These are phyloP conservation scores for Xestobium rufovillosum DNA, from an alignment of 2,888 invertebrate species.

Conservation along the genomic window DNA sequence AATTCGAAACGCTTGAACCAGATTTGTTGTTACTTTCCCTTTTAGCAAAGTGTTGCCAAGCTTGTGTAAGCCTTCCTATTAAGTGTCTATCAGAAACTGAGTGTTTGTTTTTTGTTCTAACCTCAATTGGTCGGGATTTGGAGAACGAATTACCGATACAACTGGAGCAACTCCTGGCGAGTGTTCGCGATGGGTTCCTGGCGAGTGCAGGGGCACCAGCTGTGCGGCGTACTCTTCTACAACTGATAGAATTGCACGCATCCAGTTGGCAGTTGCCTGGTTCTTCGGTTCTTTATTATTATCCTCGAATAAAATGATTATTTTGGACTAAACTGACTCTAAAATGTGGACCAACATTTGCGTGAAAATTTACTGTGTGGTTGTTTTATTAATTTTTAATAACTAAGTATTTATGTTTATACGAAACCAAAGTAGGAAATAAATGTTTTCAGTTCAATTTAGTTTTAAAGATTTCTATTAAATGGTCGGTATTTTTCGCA, in stretches of 20 bases:
- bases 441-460: too few species aligned
- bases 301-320: slow-evolving; percentile 49
- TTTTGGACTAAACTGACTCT: too few species aligned
- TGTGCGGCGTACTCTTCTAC: slow-evolving; percentile 76
- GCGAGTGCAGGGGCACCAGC: slow-evolving; percentile 63
- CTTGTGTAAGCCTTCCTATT: slow-evolving; percentile 75
- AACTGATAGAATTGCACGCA: slow-evolving; percentile 84
- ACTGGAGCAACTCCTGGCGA: slow-evolving; percentile 68
- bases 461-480: too few species aligned
- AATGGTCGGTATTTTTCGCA: too few species aligned
- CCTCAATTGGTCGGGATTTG: slow-evolving; percentile 81
- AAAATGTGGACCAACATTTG: too few species aligned
- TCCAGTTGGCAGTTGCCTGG: slow-evolving; percentile 87
- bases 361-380: too few species aligned
- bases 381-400: too few species aligned
- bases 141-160: slow-evolving; percentile 75
- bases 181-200: slow-evolving; percentile 80
- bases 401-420: too few species aligned
- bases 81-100: slow-evolving; percentile 79
- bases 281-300: slow-evolving; percentile 83
- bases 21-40: slow-evolving; percentile 73
- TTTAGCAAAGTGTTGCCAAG: slow-evolving; percentile 83
- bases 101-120: slow-evolving; percentile 81
- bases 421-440: too few species aligned
- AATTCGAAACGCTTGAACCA: slow-evolving; percentile 54